Percentiles rank a stretch among this genome's conserved stretches.
phyloP scores from a whole-genome alignment of 2,888 invertebrate species.

The Cataglyphis cursor region DNA sequence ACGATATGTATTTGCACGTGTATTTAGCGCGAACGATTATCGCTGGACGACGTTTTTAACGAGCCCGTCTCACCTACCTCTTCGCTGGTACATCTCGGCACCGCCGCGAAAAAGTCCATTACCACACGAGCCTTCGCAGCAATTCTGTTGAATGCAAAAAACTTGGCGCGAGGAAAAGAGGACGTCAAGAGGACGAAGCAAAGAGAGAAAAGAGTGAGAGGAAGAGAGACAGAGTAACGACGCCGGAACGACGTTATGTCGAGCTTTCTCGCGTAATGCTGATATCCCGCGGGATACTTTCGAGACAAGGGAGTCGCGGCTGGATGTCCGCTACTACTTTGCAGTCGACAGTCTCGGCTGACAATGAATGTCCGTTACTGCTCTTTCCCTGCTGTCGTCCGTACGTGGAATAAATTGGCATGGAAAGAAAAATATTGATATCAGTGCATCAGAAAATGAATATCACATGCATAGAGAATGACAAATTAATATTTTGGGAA shows the following conservation, averaged over 20 bases:
- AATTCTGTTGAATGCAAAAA: slow-evolving; percentile 67
- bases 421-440: neutral
- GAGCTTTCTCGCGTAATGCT: slow-evolving; percentile 61
- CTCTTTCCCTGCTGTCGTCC: neutral
- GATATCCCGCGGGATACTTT: slow-evolving; percentile 58
- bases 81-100: neutral
- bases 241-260: slow-evolving; percentile 65
- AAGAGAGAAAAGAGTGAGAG: slow-evolving; percentile 18
- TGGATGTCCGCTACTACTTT: slow-evolving; percentile 26
- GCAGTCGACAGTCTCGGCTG: slow-evolving; percentile 4
- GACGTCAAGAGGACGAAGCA: slow-evolving; percentile 1
- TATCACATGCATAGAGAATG: neutral
- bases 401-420: neutral
- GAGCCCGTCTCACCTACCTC: slow-evolving; percentile 20
- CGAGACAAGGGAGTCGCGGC: slow-evolving; percentile 28
- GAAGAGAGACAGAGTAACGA: neutral
- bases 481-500: neutral
- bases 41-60: slow-evolving; percentile 52
- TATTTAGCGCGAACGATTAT: slow-evolving; percentile 58
- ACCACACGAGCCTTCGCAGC: slow-evolving; percentile 54
- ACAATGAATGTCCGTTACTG: neutral
- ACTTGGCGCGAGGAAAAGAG: slow-evolving; percentile 53
- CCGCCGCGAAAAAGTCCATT: slow-evolving; percentile 44
- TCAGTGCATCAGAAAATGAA: neutral
- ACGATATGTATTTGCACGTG: neutral